phyloP scores from a whole-genome alignment of 2,113 vertebrate genomes.

The Leucosticte australis region DNA sequence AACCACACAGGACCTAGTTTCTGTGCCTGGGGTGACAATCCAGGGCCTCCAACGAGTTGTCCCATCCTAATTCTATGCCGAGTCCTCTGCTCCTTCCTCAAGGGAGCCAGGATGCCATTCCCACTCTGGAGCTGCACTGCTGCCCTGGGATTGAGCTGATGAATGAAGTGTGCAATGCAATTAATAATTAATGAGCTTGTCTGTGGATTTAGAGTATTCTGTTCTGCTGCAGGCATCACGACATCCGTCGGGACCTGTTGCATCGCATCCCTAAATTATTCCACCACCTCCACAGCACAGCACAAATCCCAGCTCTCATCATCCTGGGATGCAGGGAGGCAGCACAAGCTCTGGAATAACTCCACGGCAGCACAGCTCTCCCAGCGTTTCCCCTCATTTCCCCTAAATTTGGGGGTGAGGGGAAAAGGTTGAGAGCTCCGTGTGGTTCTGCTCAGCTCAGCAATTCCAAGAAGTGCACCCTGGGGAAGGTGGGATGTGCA shows the following conservation, averaged over 20 bases:
- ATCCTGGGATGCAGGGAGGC: neutral
- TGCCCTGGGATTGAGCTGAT: neutral
- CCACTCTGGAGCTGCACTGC: neutral
- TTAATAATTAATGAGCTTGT: slow-evolving; percentile 35
- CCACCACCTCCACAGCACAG: neutral
- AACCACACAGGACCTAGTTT: rapidly evolving
- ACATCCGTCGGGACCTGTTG: neutral
- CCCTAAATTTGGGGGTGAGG: neutral
- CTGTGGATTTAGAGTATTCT: slow-evolving; percentile 23
- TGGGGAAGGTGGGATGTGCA: neutral
- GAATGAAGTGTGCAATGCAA: neutral
- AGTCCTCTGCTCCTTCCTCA: neutral
- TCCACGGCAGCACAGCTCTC: neutral
- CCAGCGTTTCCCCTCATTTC: neutral
- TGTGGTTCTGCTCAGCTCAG: neutral
- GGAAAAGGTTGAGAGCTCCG: neutral
- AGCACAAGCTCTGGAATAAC: neutral
- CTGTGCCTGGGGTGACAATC: neutral
- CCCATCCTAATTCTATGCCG: neutral
- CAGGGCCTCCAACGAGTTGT: neutral
- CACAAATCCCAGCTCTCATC: neutral
- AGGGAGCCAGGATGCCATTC: neutral
- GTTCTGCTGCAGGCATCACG: neutral
- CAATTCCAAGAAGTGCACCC: neutral
- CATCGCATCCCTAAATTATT: neutral